A percentile compares a stretch with the other conserved stretches of the same genome.
Evolutionary conservation across 1,140 invertebrate genomes (phyloP).

Genomic region (Adelges cooleyi): DNA sequence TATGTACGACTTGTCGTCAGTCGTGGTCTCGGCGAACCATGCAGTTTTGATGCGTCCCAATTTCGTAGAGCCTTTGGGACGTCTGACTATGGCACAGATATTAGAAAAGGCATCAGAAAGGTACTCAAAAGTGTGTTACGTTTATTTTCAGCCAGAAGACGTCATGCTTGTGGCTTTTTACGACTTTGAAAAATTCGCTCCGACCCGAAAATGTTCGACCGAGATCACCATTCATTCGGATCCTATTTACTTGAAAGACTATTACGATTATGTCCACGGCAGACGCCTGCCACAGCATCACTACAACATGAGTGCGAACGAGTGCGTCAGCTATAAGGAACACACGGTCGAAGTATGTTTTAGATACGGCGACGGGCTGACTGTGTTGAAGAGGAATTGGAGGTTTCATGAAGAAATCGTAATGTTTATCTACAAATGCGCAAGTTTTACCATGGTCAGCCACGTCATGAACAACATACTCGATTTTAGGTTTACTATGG

Average conservation of each 20-base stretch:
- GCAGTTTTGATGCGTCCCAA: neutral
- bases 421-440: neutral
- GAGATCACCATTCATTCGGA: neutral
- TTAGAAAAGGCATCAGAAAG: neutral
- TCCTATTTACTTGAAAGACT: neutral
- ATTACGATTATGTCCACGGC: neutral
- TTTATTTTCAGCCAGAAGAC: neutral
- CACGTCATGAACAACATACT: neutral
- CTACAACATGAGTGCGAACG: neutral
- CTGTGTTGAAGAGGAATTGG: neutral
- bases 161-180: neutral
- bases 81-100: neutral
- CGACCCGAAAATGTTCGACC: neutral
- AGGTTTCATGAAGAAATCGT: neutral
- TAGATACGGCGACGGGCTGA: neutral
- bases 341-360: neutral
- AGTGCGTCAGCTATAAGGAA: neutral
- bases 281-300: neutral
- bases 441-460: neutral
- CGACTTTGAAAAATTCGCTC: neutral
- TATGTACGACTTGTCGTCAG: neutral
- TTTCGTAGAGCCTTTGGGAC: neutral
- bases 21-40: neutral
- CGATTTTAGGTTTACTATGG: too few species aligned
- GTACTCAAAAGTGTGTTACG: neutral